These are phyloP conservation scores for Petrolisthes cinctipes DNA, from an alignment of 2,888 invertebrate species.

Conservation along the genomic window DNA sequence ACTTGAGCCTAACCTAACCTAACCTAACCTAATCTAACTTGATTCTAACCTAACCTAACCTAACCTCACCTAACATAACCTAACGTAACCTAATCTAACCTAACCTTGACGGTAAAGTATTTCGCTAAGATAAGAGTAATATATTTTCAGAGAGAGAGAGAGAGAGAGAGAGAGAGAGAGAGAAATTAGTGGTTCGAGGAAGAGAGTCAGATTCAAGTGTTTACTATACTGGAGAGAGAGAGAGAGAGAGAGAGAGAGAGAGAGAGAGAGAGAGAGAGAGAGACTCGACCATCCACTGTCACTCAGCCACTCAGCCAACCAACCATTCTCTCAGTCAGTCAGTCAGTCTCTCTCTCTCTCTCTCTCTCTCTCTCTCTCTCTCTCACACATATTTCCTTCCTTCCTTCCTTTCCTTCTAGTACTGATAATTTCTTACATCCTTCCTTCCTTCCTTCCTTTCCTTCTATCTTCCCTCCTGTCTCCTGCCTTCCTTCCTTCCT, in stretches of 20 bases:
- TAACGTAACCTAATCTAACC: not conserved
- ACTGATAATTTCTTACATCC: not conserved
- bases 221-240: too few relatives aligned
- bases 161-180: too few relatives aligned
- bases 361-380: constrained; percentile 13
- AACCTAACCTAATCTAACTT: too few relatives aligned
- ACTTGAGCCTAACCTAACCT: too few relatives aligned
- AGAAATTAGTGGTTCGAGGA: not conserved
- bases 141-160: too few relatives aligned
- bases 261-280: constrained; percentile 13
- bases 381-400: not conserved
- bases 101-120: not conserved
- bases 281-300: not conserved
- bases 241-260: not conserved
- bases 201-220: not conserved
- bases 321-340: too few relatives aligned
- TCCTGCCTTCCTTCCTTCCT: not conserved
- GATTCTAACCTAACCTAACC: not conserved
- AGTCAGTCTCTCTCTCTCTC: not conserved
- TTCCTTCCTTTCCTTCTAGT: too few relatives aligned
- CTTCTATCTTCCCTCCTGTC: not conserved
- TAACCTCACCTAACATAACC: too few relatives aligned
- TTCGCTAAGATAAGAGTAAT: too few relatives aligned
- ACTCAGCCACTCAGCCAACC: too few relatives aligned
- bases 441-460: not conserved